These are phyloP conservation scores for Blastobasis lacticolella DNA, from an alignment of 2,888 invertebrate genomes.

Conservation along the genomic window DNA sequence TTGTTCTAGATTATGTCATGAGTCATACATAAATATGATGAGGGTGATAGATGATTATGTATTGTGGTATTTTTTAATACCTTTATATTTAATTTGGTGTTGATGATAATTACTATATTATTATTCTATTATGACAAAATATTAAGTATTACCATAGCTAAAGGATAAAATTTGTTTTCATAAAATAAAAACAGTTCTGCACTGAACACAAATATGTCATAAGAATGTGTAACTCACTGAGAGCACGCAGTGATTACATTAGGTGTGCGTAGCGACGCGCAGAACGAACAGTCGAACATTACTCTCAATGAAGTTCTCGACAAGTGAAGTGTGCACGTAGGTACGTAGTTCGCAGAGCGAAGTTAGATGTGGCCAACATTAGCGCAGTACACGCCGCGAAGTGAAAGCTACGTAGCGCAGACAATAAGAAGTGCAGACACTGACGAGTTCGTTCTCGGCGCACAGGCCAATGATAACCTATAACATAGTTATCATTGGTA, in stretches of 20 bases:
- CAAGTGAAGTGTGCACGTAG: slow-evolving; percentile 65
- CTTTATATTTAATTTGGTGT: too few species aligned
- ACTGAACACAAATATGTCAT: slow-evolving; percentile 59
- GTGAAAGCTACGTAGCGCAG: slow-evolving; percentile 74
- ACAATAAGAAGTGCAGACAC: slow-evolving; percentile 74
- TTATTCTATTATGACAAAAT: too few species aligned
- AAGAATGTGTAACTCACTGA: slow-evolving; percentile 73
- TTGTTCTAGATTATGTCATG: too few species aligned
- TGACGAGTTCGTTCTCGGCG: slow-evolving; percentile 71
- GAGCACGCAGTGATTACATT: slow-evolving; percentile 71
- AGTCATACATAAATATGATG: too few species aligned
- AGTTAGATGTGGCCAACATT: slow-evolving; percentile 66
- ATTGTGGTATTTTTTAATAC: too few species aligned
- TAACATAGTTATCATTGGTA: slow-evolving; percentile 75
- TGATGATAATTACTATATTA: too few species aligned
- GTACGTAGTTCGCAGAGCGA: slow-evolving; percentile 68
- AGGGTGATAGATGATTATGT: too few species aligned
- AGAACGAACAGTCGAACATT: slow-evolving; percentile 59
- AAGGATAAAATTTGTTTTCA: slow-evolving; percentile 11
- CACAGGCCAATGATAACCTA: slow-evolving; percentile 76
- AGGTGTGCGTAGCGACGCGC: slow-evolving; percentile 61
- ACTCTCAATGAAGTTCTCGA: slow-evolving; percentile 64
- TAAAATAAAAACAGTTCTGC: slow-evolving; percentile 26
- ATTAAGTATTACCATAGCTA: slow-evolving; percentile 1
- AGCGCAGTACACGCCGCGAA: slow-evolving; percentile 66